Conservation (phyloP, 2,113 vertebrate genomes). For the Actinemys pallida region DNA sequence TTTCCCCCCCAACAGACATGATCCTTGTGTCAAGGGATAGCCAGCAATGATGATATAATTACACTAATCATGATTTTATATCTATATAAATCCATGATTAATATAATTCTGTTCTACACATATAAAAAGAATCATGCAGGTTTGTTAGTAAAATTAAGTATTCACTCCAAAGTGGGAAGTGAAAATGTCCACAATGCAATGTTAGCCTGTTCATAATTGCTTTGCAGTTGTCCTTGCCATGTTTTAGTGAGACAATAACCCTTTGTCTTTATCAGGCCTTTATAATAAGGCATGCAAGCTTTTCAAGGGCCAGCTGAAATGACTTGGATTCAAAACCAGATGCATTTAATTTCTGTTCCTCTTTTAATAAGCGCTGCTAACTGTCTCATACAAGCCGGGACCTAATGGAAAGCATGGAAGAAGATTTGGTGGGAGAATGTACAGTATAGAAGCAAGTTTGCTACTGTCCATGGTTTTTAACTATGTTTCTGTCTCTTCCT, state of each 20-base stretch:
- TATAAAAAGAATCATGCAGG: not conserved
- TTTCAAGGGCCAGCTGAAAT: not conserved
- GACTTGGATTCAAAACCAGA: not conserved
- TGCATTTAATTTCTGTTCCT: not conserved
- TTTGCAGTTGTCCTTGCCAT: not conserved
- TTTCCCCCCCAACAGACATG: too few relatives aligned
- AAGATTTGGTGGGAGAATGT: not conserved
- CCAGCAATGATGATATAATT: too few relatives aligned
- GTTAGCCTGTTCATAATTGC: not conserved
- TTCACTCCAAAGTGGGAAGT: not conserved
- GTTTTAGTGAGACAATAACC: not conserved
- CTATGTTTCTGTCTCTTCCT: not conserved
- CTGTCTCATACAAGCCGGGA: not conserved
- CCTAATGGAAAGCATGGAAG: not conserved
- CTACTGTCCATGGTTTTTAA: not conserved
- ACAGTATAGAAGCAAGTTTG: not conserved
- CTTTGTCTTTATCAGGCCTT: not conserved
- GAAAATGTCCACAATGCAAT: not conserved
- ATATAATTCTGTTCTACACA: not conserved
- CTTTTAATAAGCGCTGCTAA: not conserved
- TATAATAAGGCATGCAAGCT: not conserved
- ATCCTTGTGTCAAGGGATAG: too few relatives aligned
- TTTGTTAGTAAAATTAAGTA: not conserved
- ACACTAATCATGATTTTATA: too few relatives aligned
- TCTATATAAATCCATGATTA: too few relatives aligned